phyloP scores from a whole-genome alignment of 2,113 vertebrate species.

The Pantherophis guttatus region DNA sequence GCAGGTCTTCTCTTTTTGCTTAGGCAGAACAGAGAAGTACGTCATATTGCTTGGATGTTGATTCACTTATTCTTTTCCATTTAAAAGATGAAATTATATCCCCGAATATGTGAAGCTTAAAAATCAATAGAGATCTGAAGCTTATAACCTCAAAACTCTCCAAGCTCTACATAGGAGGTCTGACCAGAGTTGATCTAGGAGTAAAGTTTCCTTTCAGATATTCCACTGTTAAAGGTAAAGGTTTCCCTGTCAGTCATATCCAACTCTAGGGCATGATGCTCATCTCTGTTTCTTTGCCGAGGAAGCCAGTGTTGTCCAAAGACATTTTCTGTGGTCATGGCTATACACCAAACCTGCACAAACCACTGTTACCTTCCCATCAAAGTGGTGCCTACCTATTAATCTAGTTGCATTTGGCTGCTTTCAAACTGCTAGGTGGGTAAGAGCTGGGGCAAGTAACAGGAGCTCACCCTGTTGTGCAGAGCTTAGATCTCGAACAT shows the following conservation, averaged over 20 bases:
- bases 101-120: background rate
- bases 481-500: background rate
- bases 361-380: background rate
- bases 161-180: background rate
- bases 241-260: too few species aligned
- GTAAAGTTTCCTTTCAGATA: background rate
- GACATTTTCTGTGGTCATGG: background rate
- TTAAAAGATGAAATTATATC: background rate
- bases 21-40: background rate
- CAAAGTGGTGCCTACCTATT: background rate
- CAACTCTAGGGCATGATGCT: background rate
- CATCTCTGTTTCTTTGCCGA: background rate
- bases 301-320: background rate
- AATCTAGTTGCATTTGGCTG: background rate
- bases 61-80: background rate
- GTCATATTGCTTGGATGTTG: background rate
- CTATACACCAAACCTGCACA: background rate
- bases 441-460: background rate
- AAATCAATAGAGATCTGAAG: background rate
- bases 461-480: background rate
- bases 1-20: background rate
- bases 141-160: background rate
- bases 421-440: background rate
- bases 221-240: background rate
- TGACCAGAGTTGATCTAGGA: background rate